Percentiles rank a stretch among this genome's conserved stretches.
Conservation (phyloP, 1,140 invertebrate genomes). For the Achroia grisella region DNA sequence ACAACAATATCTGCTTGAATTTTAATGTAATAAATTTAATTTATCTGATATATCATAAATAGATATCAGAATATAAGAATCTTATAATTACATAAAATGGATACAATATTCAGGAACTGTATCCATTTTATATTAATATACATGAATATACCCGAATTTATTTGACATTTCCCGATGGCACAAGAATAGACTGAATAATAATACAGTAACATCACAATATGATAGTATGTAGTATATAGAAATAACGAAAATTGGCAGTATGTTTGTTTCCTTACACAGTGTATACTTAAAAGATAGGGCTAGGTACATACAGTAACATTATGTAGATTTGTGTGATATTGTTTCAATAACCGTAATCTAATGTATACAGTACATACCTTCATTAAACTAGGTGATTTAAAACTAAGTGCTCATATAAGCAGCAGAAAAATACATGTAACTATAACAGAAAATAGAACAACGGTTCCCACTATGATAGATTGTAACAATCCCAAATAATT, state of each 20-base stretch:
- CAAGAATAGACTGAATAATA: conserved; percentile 11
- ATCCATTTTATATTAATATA: too few relatives aligned
- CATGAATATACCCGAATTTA: too few relatives aligned
- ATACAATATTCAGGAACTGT: too few relatives aligned
- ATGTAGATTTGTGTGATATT: too few relatives aligned
- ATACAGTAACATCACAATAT: conserved; percentile 8
- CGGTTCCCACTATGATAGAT: not conserved
- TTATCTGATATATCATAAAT: too few relatives aligned
- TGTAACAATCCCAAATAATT: conserved; percentile 10
- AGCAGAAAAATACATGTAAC: not conserved
- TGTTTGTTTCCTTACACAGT: conserved; percentile 9
- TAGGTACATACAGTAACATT: conserved; percentile 4
- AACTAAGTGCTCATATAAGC: too few relatives aligned
- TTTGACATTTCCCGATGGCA: conserved; percentile 35
- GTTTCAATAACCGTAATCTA: too few relatives aligned
- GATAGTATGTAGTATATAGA: conserved; percentile 12
- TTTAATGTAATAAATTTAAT: conserved; percentile 14
- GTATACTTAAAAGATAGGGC: conserved; percentile 9
- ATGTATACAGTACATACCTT: too few relatives aligned
- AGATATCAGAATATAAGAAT: too few relatives aligned
- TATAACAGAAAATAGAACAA: not conserved
- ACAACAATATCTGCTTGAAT: conserved; percentile 14
- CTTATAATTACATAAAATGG: too few relatives aligned
- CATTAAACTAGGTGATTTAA: too few relatives aligned
- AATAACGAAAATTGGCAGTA: conserved; percentile 49